Evolutionary conservation across 2,797 vertebrate species (phyloP), one percentile per base, ranked within the genome.

Genomic region (Hypotaenidia okinawae): DNA sequence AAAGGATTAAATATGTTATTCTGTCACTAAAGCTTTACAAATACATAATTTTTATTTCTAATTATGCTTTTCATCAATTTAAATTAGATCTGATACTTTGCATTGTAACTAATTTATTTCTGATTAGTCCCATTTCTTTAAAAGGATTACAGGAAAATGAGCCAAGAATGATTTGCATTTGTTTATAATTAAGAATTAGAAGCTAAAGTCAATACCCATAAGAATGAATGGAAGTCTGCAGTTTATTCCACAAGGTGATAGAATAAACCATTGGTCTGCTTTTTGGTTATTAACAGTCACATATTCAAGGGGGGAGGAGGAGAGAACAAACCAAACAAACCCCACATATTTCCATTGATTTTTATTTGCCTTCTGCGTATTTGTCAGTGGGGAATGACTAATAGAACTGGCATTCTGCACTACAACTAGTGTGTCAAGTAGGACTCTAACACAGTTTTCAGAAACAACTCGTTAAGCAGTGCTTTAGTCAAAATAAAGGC

Each of bases 401-500:
- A 58, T 13, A 72, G 21, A 59, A 77, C 23, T 57, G 54, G 19
- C n/a, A 52, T 86, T 64, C 61, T 86, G 10, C 28, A 72, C 16
- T 58, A 77, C 24, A 70, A 74, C 19, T 67, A 70, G 19, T 23
- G 18, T 5, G 7, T 64, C 51, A 78, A 59, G 83, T 47, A 63
- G 59, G 27, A 81, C 58, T 52, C 30, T 24, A 78, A 49, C 81
- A 83, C n/a, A 68, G 67, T 78, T 75, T 69, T 25, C 69, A 81
- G 57, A 88, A 62, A 69, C 9, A 81, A 55, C 67, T 51, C 81
- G 23, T 61, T 93, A 95, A 89, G 64, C 24, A 49, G 23, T 54
- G 41, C 58, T 81, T 95, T 75, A 88, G 80, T 87, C 64, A 67
- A 75, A 75, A 82, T 33, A 78, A 92, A 90, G 28, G n/a, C 23